phyloP scores from a whole-genome alignment of 2,113 vertebrate species.

The Polypterus senegalus region DNA sequence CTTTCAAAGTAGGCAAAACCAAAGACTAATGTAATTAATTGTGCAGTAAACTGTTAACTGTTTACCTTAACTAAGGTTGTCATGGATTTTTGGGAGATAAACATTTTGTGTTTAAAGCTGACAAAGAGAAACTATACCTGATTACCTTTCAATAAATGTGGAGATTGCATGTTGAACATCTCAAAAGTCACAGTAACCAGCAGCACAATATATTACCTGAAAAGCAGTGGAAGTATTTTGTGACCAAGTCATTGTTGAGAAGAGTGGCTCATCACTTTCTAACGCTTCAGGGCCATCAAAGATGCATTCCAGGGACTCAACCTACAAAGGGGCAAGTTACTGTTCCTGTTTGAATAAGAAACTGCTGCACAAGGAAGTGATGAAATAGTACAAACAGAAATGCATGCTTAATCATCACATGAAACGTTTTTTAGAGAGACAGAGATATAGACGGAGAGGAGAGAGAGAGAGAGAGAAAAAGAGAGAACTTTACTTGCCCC shows the following conservation, averaged over 20 bases:
- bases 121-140: not conserved
- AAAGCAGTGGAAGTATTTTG: conserved; percentile 24
- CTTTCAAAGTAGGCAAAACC: too few species aligned
- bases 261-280: conserved; percentile 41
- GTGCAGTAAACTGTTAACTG: too few species aligned
- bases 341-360: conserved; percentile 17
- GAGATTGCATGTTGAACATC: not conserved
- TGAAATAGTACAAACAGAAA: too few species aligned
- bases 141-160: not conserved
- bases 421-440: too few species aligned
- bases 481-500: too few species aligned
- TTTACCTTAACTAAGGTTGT: too few species aligned
- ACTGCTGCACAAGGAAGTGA: too few species aligned
- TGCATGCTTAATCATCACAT: too few species aligned
- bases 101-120: not conserved
- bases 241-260: conserved; percentile 38
- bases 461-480: too few species aligned
- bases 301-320: conserved; percentile 54
- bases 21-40: too few species aligned
- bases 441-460: too few species aligned
- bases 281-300: conserved; percentile 43
- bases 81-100: too few species aligned
- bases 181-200: not conserved
- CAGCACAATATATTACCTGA: conserved; percentile 25
- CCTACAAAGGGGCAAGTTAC: conserved; percentile 37